Evolutionary conservation across 2,888 invertebrate genomes (phyloP), one percentile per base, ranked within the genome.

Genomic region (Aphidoletes aphidimyza): DNA sequence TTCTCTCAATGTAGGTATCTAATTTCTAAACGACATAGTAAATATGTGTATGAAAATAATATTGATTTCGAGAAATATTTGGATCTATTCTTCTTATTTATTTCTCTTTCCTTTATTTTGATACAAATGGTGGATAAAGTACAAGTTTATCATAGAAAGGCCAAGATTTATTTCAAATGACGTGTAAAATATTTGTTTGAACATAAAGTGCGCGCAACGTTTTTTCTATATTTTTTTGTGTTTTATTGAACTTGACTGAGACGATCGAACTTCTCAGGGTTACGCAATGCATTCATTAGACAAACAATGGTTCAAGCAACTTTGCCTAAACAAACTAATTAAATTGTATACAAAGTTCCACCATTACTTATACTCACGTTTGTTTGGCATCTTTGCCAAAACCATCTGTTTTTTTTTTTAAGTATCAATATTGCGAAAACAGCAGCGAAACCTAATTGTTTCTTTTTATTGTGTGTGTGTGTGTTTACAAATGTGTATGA

Each of bases 261-360:
- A 14, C 69, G 26, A 3, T 30, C n/a, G 30, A 69, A 69, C 69
- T 30, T 30, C 3, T 69, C 69, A 30, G 69, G 26, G 69, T 34
- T 69, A 11, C 34, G 14, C 22, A 54, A 22, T 54, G 30, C 34
- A 30, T 14, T 69, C 69, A 69, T 14, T 17, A 47, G 2, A 11
- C 54, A 54, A 54, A 54, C 26, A 69, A 69, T 69, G 69, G 69
- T 69, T 69, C 69, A 69, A 30, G n/a, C n/a, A 34, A 69, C 69
- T 30, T 69, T 34, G 34, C 14, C 26, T 30, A 69, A 69, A 69
- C 14, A 69, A 34, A 30, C 69, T n/a, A 26, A 26, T 69, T 30
- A 69, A 34, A 19, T 0, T 14, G 30, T n/a, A 69, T 26, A 54
- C 54, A 26, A 22, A 54, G 54, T 54, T 54, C 54, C 54, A 26